Percentiles rank a stretch among this genome's conserved stretches.
Conservation (phyloP, 2,113 vertebrate genomes). For the Notarius quadriscutis region DNA sequence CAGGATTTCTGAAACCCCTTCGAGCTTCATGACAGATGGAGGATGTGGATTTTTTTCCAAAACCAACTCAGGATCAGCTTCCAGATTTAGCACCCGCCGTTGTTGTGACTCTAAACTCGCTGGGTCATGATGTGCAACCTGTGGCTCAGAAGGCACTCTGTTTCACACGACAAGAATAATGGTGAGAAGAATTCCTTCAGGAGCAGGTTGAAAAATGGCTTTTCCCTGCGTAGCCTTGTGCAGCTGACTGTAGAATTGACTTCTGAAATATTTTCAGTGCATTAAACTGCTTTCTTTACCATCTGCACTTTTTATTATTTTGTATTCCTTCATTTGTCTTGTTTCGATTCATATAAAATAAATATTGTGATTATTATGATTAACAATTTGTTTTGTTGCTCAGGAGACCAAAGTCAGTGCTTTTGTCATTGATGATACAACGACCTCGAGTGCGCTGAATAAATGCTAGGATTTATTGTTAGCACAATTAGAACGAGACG, state of each 20-base stretch:
- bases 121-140: too few species aligned
- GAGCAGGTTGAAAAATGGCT: background rate
- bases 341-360: slow-evolving; percentile 7
- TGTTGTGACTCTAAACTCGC: background rate
- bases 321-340: background rate
- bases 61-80: background rate
- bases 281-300: background rate
- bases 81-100: background rate
- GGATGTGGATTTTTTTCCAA: too few species aligned
- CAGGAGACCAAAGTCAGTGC: slow-evolving; percentile 28
- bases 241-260: background rate
- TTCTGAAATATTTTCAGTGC: background rate
- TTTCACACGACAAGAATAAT: too few species aligned
- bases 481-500: background rate
- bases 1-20: too few species aligned
- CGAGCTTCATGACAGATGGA: too few species aligned
- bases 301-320: background rate
- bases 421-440: background rate
- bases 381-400: slow-evolving; percentile 2
- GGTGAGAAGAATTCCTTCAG: too few species aligned
- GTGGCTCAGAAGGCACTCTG: too few species aligned
- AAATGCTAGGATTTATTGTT: background rate
- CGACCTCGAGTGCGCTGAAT: background rate
- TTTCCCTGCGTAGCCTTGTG: background rate
- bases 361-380: slow-evolving; percentile 20